Conservation (phyloP, 2,888 invertebrate genomes). For the Sylvicola fuscatus region DNA sequence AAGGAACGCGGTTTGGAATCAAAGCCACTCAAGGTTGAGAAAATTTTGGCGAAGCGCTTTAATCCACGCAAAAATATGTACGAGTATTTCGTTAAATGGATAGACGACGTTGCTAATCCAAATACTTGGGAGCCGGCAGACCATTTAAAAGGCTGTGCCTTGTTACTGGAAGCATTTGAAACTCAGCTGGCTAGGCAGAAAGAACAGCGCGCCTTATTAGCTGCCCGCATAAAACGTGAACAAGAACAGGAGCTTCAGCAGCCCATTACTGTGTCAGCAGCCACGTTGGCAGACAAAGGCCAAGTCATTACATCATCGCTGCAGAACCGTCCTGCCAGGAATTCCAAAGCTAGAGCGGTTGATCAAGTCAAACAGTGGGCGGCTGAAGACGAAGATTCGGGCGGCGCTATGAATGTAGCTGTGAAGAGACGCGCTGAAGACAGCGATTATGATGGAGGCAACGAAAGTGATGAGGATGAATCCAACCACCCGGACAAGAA, state of each 20-base stretch:
- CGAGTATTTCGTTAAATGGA: slow-evolving; percentile 75
- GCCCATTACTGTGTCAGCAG: slow-evolving; percentile 9
- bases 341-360: slow-evolving; percentile 62
- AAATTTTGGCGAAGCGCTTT: slow-evolving; percentile 64
- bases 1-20: slow-evolving; percentile 16
- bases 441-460: slow-evolving; percentile 28
- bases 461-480: slow-evolving; percentile 22
- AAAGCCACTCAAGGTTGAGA: slow-evolving; percentile 57
- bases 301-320: slow-evolving; percentile 20
- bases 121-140: slow-evolving; percentile 73
- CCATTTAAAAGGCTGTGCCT: slow-evolving; percentile 55
- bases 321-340: slow-evolving; percentile 36
- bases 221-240: slow-evolving; percentile 17
- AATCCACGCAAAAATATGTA: slow-evolving; percentile 57
- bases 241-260: slow-evolving; percentile 11
- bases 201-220: slow-evolving; percentile 38
- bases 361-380: slow-evolving; percentile 75
- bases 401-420: slow-evolving; percentile 10
- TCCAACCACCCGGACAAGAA: too few species aligned
- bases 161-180: slow-evolving; percentile 60
- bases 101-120: slow-evolving; percentile 56
- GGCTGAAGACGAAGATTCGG: slow-evolving; percentile 32
- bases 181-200: slow-evolving; percentile 56
- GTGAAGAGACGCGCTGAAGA: slow-evolving; percentile 28
- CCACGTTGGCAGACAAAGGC: background rate